Evolutionary conservation across 2,888 invertebrate genomes (phyloP).

Genomic region (Meghimatium bilineatum): DNA sequence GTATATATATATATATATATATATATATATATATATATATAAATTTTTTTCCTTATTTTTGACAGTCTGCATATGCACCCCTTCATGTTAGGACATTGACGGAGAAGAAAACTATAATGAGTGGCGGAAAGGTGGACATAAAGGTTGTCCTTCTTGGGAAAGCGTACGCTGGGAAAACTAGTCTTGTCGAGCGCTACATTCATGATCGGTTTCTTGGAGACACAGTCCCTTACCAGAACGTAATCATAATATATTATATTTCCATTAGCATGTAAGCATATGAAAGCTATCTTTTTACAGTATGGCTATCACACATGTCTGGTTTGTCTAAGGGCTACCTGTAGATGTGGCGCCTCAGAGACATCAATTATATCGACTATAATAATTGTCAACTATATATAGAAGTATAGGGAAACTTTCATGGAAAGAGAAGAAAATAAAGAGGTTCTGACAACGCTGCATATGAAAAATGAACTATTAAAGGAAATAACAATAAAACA

Average conservation of each 20-base stretch:
- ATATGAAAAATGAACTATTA: too few species aligned
- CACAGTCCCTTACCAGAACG: constrained; percentile 81
- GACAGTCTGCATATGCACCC: not conserved
- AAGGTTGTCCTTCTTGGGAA: constrained; percentile 85
- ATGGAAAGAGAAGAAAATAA: too few species aligned
- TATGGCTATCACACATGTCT: not conserved
- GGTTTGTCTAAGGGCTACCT: not conserved
- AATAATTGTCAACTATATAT: too few species aligned
- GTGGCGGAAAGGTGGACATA: constrained; percentile 79
- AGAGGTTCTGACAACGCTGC: too few species aligned
- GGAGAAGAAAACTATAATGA: constrained; percentile 53
- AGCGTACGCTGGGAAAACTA: constrained; percentile 85
- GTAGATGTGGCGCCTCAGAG: too few species aligned
- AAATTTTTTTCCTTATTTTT: not conserved
- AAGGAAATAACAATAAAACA: too few species aligned
- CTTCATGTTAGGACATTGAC: not conserved
- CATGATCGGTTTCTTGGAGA: constrained; percentile 81
- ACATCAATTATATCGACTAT: too few species aligned
- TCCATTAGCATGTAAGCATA: not conserved
- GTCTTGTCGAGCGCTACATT: constrained; percentile 83
- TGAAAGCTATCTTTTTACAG: not conserved
- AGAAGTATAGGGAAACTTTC: too few species aligned
- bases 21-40: not conserved
- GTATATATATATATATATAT: not conserved
- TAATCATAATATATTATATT: constrained; percentile 77